These are phyloP conservation scores for Latrodectus elegans DNA, from an alignment of 2,888 invertebrate species.

Conservation along the genomic window DNA sequence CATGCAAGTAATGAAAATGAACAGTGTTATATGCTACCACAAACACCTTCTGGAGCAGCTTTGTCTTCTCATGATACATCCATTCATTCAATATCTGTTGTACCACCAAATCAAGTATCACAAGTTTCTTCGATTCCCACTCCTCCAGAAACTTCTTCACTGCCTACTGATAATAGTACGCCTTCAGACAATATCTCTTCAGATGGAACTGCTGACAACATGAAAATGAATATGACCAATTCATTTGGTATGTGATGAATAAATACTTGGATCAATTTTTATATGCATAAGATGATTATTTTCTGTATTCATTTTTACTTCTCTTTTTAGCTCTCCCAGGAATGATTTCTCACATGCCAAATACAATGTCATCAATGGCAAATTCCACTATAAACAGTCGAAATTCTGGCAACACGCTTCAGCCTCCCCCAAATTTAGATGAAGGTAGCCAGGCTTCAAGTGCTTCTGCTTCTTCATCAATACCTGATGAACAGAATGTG, in stretches of 20 bases:
- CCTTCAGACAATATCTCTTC: constrained; percentile 26
- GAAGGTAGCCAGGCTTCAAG: constrained; percentile 85
- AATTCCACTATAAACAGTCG: constrained; percentile 41
- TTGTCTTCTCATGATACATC: constrained; percentile 45
- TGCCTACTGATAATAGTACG: constrained; percentile 36
- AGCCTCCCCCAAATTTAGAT: constrained; percentile 70
- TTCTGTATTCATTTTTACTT: too few species aligned
- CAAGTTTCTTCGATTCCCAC: constrained; percentile 67
- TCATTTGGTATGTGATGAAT: constrained; percentile 52
- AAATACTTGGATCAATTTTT: not conserved
- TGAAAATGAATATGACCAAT: constrained; percentile 56
- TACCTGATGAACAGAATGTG: constrained; percentile 63
- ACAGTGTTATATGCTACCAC: constrained; percentile 46
- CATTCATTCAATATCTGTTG: constrained; percentile 25
- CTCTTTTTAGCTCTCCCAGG: constrained; percentile 47
- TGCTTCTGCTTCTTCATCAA: constrained; percentile 75
- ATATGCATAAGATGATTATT: not conserved
- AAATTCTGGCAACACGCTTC: constrained; percentile 55
- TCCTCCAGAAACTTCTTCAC: constrained; percentile 63
- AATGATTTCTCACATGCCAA: constrained; percentile 35
- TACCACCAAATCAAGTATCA: constrained; percentile 45
- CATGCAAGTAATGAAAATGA: constrained; percentile 37
- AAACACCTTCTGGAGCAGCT: constrained; percentile 21
- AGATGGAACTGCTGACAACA: constrained; percentile 40
- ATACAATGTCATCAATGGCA: constrained; percentile 55